Evolutionary conservation across 37 sponge, comb jelly and placozoan genomes (phyloP).

Genomic region (Ianthella basta): DNA sequence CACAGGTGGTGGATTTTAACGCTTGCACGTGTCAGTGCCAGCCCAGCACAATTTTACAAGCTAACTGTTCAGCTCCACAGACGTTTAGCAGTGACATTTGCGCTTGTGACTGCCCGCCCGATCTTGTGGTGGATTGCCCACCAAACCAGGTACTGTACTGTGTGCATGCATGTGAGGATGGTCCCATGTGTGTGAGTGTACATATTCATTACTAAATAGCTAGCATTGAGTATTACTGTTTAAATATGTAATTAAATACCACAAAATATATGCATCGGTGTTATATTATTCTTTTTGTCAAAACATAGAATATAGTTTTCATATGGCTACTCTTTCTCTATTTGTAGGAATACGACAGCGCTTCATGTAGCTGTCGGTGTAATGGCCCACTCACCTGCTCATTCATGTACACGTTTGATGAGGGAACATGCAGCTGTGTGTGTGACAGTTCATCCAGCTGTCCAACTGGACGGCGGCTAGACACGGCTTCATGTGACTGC

Average conservation of each 20-base stretch:
- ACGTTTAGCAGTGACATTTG: background rate
- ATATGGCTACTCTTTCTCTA: too few species aligned
- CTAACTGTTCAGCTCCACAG: background rate
- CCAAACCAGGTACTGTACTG: too few species aligned
- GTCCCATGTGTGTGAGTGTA: too few species aligned
- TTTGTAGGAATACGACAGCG: background rate
- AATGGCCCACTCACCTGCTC: background rate
- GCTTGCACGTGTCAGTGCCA: slow-evolving; percentile 9
- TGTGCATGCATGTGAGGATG: too few species aligned
- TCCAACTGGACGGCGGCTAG: background rate
- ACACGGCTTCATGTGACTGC: background rate
- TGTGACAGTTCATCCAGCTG: background rate
- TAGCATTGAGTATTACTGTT: too few species aligned
- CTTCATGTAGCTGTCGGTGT: background rate
- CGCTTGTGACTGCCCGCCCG: background rate
- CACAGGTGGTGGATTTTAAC: background rate
- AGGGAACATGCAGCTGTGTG: background rate
- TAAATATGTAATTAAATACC: too few species aligned
- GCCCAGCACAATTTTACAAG: background rate
- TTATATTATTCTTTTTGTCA: too few species aligned
- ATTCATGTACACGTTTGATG: background rate
- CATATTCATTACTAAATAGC: too few species aligned
- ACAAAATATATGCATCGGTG: too few species aligned
- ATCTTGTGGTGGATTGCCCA: background rate
- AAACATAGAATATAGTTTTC: too few species aligned